A percentile compares a stretch with the other conserved stretches of the same genome.
phyloP scores from a whole-genome alignment of 2,113 vertebrate species.

The Edolisoma coerulescens region DNA sequence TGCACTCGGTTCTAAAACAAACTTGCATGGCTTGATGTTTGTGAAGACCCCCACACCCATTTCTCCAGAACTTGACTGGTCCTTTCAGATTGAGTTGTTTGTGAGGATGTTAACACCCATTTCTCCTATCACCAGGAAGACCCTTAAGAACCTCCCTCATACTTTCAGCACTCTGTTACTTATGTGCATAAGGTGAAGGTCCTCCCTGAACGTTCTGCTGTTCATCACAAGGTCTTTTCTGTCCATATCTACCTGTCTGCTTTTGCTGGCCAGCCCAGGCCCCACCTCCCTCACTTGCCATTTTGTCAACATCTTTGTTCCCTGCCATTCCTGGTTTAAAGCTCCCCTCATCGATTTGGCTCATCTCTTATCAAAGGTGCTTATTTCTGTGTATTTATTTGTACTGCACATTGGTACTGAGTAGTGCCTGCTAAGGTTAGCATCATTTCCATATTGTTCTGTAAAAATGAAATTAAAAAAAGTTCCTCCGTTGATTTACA shows the following conservation, averaged over 20 bases:
- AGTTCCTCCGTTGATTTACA: neutral
- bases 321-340: neutral
- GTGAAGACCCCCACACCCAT: neutral
- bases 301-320: neutral
- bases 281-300: neutral
- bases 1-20: neutral
- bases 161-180: neutral
- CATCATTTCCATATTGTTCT: neutral
- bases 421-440: neutral
- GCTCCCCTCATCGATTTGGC: neutral
- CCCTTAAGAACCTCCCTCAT: neutral
- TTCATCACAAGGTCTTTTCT: neutral
- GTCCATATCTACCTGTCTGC: neutral
- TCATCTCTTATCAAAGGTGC: neutral
- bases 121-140: neutral
- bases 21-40: fast-evolving
- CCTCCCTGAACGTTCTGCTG: neutral
- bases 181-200: neutral
- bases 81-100: neutral
- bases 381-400: neutral
- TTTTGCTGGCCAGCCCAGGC: neutral
- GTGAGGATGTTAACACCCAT: neutral
- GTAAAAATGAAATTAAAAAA: neutral
- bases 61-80: neutral
- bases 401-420: neutral